These are phyloP conservation scores for Gallinago solitaria DNA, from an alignment of 2,797 vertebrate genomes.

Conservation along the genomic window DNA sequence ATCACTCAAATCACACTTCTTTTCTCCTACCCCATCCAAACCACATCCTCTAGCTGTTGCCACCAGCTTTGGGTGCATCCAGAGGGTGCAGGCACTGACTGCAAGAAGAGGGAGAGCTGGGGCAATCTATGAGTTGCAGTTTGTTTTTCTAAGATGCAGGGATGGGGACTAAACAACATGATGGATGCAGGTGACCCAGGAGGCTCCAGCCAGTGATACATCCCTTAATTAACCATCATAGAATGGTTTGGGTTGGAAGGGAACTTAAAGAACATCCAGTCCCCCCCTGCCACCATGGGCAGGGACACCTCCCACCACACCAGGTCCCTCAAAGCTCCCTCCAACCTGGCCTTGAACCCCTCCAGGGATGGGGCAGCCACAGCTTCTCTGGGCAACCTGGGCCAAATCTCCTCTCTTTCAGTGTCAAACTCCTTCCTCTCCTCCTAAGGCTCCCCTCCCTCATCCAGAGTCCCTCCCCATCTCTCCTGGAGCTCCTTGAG, in stretches of 20 bases:
- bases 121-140: neutral
- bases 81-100: fast-evolving
- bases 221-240: neutral
- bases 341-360: neutral
- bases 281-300: neutral
- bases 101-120: neutral
- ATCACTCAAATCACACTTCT: neutral
- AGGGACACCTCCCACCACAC: neutral
- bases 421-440: neutral
- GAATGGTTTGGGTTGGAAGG: neutral
- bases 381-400: neutral
- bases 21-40: neutral
- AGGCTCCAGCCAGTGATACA: neutral
- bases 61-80: neutral
- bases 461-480: neutral
- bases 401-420: neutral
- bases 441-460: neutral
- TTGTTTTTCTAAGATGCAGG: neutral
- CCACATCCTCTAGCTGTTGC: neutral
- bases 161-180: fast-evolving
- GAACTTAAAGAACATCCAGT: neutral
- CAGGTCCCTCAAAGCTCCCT: neutral
- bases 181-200: neutral
- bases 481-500: too few relatives aligned
- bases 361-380: neutral